Evolutionary conservation across 2,797 vertebrate species (phyloP), one percentile per base, ranked within the genome.

Genomic region (Thunnus albacares): DNA sequence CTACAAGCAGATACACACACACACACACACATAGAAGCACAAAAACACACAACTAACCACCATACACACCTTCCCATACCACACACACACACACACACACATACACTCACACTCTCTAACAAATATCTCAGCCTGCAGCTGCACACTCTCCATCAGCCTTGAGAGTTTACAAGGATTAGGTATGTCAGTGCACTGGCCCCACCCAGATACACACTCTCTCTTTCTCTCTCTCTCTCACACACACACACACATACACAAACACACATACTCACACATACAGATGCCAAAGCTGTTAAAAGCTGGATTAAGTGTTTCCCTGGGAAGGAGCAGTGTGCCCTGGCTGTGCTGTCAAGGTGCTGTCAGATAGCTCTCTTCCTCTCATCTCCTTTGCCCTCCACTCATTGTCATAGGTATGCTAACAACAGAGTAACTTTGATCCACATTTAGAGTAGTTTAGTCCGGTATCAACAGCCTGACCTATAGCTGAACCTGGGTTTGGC

Each of bases 131-230:
- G 82, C 73, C 89, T 92, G 89, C 94, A 94, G 94, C 92, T 95
- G 93, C 85, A 92, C 90, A 79, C 80, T 83, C 82, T 90, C 88
- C 87, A 88, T 94, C 92, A 93, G 86, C 91, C 80, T 80, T 88
- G 80, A 88, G 89, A 93, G 88, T 94, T 95, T 94, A 94, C 86
- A 88, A 90, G 93, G 93, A 92, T 90, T 89, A 91, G 81, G 85
- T 88, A 90, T 95, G 93, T 95, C 94, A 93, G 90, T 71, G 59
- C 77, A 67, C 73, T n/a, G 51, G 86, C 80, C 74, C 71, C 81
- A 76, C 86, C 80, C 76, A 62, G 84, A 89, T 83, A 67, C 76
- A 75, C 81, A 72, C 82, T 65, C 66, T 28, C 66, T 20, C 38
- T 74, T 83, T 65, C 66, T 28, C 66, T 20, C 38, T 55, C 30